Base-by-base conservation (phyloP, 2,797 vertebrate genomes). In the Periparus ater region DNA sequence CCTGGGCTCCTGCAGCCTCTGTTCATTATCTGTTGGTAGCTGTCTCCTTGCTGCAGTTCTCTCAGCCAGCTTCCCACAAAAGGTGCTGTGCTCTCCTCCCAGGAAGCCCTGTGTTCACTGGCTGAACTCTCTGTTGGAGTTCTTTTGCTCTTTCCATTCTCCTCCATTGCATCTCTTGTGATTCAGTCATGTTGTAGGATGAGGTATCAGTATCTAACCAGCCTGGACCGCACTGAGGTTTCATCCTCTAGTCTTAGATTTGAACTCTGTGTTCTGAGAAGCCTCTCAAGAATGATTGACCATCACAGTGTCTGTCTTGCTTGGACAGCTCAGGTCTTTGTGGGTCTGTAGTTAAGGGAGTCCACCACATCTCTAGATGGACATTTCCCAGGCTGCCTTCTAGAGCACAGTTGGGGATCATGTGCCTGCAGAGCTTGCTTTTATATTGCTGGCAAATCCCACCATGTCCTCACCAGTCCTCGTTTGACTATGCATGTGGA, bases 401-500 rank as follows among this genome's bases (percentile, higher is more conserved):
- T 60, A 44, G 36, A 16, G 36, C 54, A 26, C 51, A 32, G 70
- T 51, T 54, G 38, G 51, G 53, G 68, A 74, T 90, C 26, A 4
- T 57, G 63, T 57, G 89, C 54, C 61, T 55, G 32, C 51, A 77
- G 74, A 82, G 38, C 29, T 91, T 53, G 40, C 61, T 94, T 79
- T 74, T 84, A 61, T 89, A 53, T 74, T 92, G 89, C 74, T 85
- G 80, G 63, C 66, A 95, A 89, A 67, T 67, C 36, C 84, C 51
- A 38, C 63, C 27, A 45, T 58, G 80, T 94, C 89, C 89, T 94
- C 86, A 82, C 87, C 83, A 93, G 67, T 91, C 67, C 45, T 91
- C 25, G 0, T 91, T 95, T 95, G 83, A 54, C 70, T 88, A 73
- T 0, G 32, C 91, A 90, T 88, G 83, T 95, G 91, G 85, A 96